These are phyloP conservation scores for Synergus gifuensis DNA, from an alignment of 2,888 invertebrate genomes.

Conservation along the genomic window DNA sequence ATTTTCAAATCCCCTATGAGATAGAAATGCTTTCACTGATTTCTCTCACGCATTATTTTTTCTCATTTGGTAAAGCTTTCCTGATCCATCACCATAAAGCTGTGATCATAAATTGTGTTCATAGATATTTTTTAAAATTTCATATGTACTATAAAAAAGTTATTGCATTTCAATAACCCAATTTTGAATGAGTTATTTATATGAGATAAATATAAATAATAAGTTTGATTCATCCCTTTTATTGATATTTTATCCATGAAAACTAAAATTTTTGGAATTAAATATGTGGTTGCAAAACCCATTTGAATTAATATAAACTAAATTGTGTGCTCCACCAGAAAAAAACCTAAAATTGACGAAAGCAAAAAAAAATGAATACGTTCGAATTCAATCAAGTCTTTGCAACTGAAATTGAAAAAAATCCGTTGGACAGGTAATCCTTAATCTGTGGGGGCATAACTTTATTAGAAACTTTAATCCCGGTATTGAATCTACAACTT, in stretches of 20 bases:
- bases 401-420: slow-evolving; percentile 12
- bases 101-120: slow-evolving; percentile 3
- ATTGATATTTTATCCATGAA: no score
- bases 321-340: not conserved
- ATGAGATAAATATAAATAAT: not conserved
- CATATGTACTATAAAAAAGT: not conserved
- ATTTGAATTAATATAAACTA: not conserved
- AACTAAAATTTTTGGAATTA: not conserved
- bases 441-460: not conserved
- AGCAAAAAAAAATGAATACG: not conserved
- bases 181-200: not conserved
- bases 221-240: no score
- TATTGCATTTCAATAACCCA: not conserved
- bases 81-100: not conserved
- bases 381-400: slow-evolving; percentile 10
- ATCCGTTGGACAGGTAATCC: slow-evolving; percentile 4
- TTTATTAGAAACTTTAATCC: slow-evolving; percentile 37
- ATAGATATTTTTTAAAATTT: slow-evolving; percentile 19
- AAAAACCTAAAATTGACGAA: not conserved
- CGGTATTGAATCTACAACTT: slow-evolving; percentile 27
- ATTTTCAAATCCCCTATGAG: slow-evolving; percentile 21
- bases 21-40: slow-evolving; percentile 17
- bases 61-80: slow-evolving; percentile 16
- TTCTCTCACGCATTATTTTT: slow-evolving; percentile 1
- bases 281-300: not conserved